Evolutionary conservation across 2,888 invertebrate species (phyloP).

Genomic region (Rhingia campestris): DNA sequence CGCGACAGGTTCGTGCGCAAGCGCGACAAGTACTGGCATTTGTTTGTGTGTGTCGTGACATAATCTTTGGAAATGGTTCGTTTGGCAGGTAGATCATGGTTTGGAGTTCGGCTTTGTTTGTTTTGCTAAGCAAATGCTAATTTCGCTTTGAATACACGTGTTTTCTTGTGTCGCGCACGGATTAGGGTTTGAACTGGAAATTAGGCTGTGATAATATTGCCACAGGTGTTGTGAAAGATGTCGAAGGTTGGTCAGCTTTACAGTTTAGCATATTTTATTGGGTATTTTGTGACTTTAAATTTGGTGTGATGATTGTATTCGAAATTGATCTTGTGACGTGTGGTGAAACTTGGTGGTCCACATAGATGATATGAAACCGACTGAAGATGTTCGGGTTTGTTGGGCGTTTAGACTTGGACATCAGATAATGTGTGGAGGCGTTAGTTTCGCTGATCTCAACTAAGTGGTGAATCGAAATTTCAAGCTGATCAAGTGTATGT

Average conservation of each 20-base stretch:
- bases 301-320: slow-evolving; percentile 20
- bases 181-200: slow-evolving; percentile 15
- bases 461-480: too few relatives aligned
- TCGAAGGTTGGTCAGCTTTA: slow-evolving; percentile 37
- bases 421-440: too few relatives aligned
- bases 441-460: too few relatives aligned
- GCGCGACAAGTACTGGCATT: slow-evolving; percentile 55
- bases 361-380: not conserved
- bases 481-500: too few relatives aligned
- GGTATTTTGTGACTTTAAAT: slow-evolving; percentile 19
- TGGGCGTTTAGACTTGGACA: too few relatives aligned
- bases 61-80: slow-evolving; percentile 55
- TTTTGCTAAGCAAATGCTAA: slow-evolving; percentile 63
- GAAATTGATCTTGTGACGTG: not conserved
- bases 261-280: slow-evolving; percentile 41
- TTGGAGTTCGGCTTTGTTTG: slow-evolving; percentile 47
- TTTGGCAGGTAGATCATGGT: slow-evolving; percentile 41
- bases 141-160: slow-evolving; percentile 35
- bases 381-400: not conserved
- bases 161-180: slow-evolving; percentile 21
- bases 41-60: slow-evolving; percentile 56
- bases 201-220: slow-evolving; percentile 35
- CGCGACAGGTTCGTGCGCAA: slow-evolving; percentile 42
- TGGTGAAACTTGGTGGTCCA: not conserved
- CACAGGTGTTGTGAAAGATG: slow-evolving; percentile 22